Percentiles rank a stretch among this genome's conserved stretches.
phyloP scores from a whole-genome alignment of 2,113 vertebrate species.

The Elaphurus davidianus region DNA sequence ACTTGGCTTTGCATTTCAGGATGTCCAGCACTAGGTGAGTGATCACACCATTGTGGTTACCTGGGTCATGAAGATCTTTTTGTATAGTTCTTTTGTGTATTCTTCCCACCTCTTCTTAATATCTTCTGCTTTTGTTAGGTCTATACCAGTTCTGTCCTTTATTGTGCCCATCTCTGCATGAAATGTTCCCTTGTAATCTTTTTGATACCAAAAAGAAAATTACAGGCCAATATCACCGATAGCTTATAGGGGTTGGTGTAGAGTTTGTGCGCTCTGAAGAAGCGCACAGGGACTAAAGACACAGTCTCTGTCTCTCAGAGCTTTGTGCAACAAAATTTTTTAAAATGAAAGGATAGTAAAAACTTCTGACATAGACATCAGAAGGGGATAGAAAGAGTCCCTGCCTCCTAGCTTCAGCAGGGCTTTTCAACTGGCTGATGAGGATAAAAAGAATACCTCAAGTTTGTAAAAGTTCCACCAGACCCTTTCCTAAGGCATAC shows the following conservation, averaged over 20 bases:
- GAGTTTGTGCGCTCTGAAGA: not conserved
- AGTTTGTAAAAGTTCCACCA: not conserved
- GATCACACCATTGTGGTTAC: not conserved
- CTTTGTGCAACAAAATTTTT: not conserved
- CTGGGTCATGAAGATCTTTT: not conserved
- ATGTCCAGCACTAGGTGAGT: fast-evolving
- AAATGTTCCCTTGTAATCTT: not conserved
- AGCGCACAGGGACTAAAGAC: not conserved
- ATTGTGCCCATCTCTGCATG: not conserved
- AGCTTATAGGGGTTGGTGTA: not conserved
- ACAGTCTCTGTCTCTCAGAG: not conserved
- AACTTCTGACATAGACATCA: not conserved
- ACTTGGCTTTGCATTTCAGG: not conserved
- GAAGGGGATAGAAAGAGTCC: not conserved
- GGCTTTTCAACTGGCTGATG: not conserved
- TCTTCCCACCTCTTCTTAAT: not conserved
- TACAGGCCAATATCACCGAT: not conserved
- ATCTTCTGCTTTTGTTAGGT: not conserved
- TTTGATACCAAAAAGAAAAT: not conserved
- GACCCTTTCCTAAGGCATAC: not conserved
- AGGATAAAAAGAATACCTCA: not conserved
- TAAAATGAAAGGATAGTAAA: not conserved
- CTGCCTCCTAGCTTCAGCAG: not conserved
- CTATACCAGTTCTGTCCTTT: not conserved
- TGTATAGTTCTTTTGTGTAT: not conserved